Conservation (phyloP, 2,113 vertebrate genomes). For the Pithys albifrons region DNA sequence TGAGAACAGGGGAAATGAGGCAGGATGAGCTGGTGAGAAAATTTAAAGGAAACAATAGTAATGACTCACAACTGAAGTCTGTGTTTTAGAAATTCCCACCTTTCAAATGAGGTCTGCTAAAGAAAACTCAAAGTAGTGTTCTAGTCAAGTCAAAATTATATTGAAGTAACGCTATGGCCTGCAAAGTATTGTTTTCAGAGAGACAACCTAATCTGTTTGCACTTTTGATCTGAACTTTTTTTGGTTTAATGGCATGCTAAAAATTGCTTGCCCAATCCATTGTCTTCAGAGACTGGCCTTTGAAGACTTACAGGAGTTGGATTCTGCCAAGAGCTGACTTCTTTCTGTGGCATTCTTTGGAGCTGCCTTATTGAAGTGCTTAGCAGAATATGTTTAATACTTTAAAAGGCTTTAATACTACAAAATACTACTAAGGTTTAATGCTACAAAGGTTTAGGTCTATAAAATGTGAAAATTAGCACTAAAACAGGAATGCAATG, state of each 20-base stretch:
- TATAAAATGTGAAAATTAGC: background rate
- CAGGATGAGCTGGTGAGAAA: slow-evolving; percentile 75
- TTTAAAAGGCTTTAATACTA: background rate
- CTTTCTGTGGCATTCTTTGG: background rate
- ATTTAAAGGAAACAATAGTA: slow-evolving; percentile 75
- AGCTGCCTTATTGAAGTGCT: background rate
- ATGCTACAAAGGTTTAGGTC: background rate
- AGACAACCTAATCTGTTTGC: slow-evolving; percentile 17
- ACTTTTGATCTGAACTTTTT: slow-evolving; percentile 51
- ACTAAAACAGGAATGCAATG: background rate
- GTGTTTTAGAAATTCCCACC: slow-evolving; percentile 69
- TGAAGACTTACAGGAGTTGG: background rate
- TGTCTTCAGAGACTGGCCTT: slow-evolving; percentile 52
- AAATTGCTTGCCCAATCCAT: slow-evolving; percentile 63
- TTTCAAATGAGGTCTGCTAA: slow-evolving; percentile 58
- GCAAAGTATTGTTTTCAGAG: slow-evolving; percentile 56
- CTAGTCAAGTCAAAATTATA: slow-evolving; percentile 13
- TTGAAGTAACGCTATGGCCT: slow-evolving; percentile 46
- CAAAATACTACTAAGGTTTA: background rate
- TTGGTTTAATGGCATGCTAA: slow-evolving; percentile 59
- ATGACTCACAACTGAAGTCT: slow-evolving; percentile 71
- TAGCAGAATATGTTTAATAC: background rate
- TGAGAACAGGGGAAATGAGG: slow-evolving; percentile 76
- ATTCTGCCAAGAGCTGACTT: background rate
- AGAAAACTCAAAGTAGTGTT: slow-evolving; percentile 46